Evolutionary conservation across 2,797 vertebrate genomes (phyloP), one percentile per base, ranked within the genome.

Genomic region (Notolepis coatsorum): DNA sequence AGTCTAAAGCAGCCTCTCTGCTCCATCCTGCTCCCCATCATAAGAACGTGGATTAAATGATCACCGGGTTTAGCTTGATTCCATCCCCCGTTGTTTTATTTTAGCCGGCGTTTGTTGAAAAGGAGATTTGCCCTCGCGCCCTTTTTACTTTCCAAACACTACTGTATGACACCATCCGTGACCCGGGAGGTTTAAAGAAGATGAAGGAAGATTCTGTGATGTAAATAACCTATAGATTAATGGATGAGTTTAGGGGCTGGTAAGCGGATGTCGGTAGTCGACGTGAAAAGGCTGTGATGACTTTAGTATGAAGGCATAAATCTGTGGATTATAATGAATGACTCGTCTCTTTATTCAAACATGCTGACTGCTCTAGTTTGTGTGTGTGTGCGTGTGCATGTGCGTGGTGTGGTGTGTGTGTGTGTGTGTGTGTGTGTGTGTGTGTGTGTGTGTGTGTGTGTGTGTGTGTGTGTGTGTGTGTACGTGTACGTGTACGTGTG

Each of bases 221-320:
- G 20, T 43, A 64, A 61, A 79, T 73, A 62, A 69, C 64, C 18
- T 18, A 41, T 10, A 73, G 71, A 73, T 80, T 73, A 81, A 49
- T 61, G 59, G 65, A 73, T 68, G 65, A 71, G 53, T 50, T 2
- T 30, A 18, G 49, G n/a, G 61, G 56, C 56, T 24, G 8, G 25
- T 49, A 30, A n/a, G 1, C 1, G 33, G 60, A 73, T 55, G 55
- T 68, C 47, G 57, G 60, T 7, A 41, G 50, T 39, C 41, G 2
- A 59, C 49, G 61, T 72, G 49, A 80, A 73, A 73, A 69, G 62
- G 56, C 56, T 39, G 47, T 58, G 61, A 79, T 68, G 67, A 70
- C 52, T 52, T 41, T 60, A 45, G 69, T 68, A 60, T 41, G 59
- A 24, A 62, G 33, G 52, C 61, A 28, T 71, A 58, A 61, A 73